Evolutionary conservation across 2,797 vertebrate genomes (phyloP).

Genomic region (Liparis tanakae): DNA sequence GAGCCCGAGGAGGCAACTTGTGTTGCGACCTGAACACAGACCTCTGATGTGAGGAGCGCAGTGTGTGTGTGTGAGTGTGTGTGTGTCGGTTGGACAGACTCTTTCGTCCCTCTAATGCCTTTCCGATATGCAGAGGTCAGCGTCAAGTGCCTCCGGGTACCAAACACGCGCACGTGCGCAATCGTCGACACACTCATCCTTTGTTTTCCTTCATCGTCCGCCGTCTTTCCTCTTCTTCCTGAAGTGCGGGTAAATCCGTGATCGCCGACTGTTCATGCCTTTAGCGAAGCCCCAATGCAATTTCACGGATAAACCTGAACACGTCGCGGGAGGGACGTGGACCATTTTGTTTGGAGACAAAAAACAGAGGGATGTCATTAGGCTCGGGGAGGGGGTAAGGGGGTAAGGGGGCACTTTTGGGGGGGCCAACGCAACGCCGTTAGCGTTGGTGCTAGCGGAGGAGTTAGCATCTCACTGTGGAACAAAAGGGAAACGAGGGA

Average conservation of each 20-base stretch:
- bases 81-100: slow-evolving; percentile 11
- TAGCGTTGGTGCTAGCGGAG: slow-evolving; percentile 1
- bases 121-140: slow-evolving; percentile 73
- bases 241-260: slow-evolving; percentile 76
- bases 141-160: slow-evolving; percentile 60
- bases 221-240: slow-evolving; percentile 49
- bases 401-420: not conserved
- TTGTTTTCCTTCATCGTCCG: slow-evolving; percentile 52
- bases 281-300: slow-evolving; percentile 60
- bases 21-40: slow-evolving; percentile 24
- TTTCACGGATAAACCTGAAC: slow-evolving; percentile 61
- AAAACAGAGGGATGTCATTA: not conserved
- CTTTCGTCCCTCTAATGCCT: slow-evolving; percentile 62
- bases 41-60: not conserved
- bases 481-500: not conserved
- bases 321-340: slow-evolving; percentile 35
- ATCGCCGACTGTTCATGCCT: slow-evolving; percentile 72
- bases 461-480: not conserved
- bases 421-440: not conserved
- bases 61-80: not conserved
- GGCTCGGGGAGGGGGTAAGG: not conserved
- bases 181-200: slow-evolving; percentile 67
- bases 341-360: slow-evolving; percentile 39
- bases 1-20: slow-evolving; percentile 14
- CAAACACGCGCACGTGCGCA: slow-evolving; percentile 49